A percentile compares a stretch with the other conserved stretches of the same genome.
Conservation (phyloP, 2,113 vertebrate genomes). For the Zeus faber region DNA sequence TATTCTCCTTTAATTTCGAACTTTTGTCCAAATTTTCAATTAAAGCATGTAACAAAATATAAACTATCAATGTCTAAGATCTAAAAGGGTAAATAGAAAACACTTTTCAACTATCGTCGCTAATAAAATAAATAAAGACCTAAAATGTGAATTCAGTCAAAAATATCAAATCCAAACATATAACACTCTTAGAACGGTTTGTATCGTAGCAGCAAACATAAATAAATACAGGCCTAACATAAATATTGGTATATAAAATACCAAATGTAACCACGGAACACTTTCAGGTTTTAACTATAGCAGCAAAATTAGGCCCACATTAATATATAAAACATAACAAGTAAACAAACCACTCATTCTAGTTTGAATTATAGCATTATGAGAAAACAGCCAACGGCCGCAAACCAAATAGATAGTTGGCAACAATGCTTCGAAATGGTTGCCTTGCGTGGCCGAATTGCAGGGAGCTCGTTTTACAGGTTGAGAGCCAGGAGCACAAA, state of each 20-base stretch:
- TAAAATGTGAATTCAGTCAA: background rate
- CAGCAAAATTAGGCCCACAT: background rate
- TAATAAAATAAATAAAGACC: background rate
- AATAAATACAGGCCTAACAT: background rate
- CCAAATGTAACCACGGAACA: background rate
- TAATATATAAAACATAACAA: background rate
- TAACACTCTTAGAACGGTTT: no score
- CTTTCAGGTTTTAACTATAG: background rate
- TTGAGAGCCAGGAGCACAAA: conserved; percentile 14
- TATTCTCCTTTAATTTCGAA: background rate
- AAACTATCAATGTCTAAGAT: background rate
- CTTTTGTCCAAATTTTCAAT: background rate
- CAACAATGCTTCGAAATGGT: background rate
- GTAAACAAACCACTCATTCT: background rate
- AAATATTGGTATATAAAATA: background rate
- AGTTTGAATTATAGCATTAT: conserved; percentile 1
- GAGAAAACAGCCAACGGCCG: background rate
- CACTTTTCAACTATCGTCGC: background rate
- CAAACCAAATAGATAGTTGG: background rate
- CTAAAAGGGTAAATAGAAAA: background rate
- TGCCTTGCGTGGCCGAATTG: background rate
- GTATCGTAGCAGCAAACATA: no score
- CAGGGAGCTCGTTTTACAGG: background rate
- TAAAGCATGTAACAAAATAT: conserved; percentile 1
- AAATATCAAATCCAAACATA: no score